Percentiles rank a stretch among this genome's conserved stretches.
Evolutionary conservation across 2,113 vertebrate species (phyloP).

Genomic region (Paraplagusia blochii): DNA sequence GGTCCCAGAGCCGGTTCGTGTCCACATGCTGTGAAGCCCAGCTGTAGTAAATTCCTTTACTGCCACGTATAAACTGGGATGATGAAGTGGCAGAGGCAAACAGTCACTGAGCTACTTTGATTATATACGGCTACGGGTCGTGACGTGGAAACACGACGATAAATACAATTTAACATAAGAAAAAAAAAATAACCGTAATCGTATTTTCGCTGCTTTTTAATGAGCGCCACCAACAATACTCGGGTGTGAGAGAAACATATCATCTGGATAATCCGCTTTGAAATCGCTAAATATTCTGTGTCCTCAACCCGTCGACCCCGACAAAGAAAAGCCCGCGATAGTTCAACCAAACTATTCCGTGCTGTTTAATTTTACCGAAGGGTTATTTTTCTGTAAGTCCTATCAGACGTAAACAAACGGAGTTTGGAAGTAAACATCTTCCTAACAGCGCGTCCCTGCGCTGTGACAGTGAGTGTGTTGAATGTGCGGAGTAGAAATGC

Average conservation of each 20-base stretch:
- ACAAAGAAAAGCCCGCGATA: slow-evolving; percentile 22
- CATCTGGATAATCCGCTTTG: neutral
- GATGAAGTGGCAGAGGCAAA: slow-evolving; percentile 50
- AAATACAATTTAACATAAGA: neutral
- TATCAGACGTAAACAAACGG: no score
- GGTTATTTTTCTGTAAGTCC: no score
- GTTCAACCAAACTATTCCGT: neutral
- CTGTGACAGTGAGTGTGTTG: neutral
- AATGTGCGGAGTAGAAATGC: neutral
- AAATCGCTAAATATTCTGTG: neutral
- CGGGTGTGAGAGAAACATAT: slow-evolving; percentile 5
- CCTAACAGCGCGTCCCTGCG: slow-evolving; percentile 9
- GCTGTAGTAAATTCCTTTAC: slow-evolving; percentile 26
- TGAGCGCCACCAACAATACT: neutral
- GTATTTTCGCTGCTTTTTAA: neutral
- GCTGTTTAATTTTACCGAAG: no score
- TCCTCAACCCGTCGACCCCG: neutral
- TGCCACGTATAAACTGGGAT: slow-evolving; percentile 70
- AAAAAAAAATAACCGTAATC: neutral
- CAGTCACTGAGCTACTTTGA: slow-evolving; percentile 26
- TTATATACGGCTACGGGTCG: neutral
- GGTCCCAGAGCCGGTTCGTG: neutral
- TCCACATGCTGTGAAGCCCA: slow-evolving; percentile 9
- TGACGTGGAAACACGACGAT: neutral
- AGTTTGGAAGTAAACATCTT: neutral